phyloP scores from a whole-genome alignment of 1,140 invertebrate genomes.

The Melitaea cinxia region DNA sequence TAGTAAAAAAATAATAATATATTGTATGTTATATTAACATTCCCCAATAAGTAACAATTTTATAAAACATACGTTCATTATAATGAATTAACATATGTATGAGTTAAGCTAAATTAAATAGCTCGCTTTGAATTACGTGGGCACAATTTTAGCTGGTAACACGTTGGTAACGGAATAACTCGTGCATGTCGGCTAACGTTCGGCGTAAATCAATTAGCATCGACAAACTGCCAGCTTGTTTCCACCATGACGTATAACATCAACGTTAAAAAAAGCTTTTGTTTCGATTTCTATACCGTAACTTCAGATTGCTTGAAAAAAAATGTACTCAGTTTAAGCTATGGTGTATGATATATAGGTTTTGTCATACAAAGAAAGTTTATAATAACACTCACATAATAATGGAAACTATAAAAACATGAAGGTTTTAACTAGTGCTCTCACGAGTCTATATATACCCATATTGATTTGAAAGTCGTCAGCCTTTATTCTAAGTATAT shows the following conservation, averaged over 20 bases:
- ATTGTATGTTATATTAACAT: neutral
- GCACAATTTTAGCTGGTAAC: neutral
- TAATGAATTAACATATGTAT: too few species aligned
- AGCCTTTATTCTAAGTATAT: too few species aligned
- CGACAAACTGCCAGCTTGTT: constrained; percentile 47
- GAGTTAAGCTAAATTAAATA: constrained; percentile 3
- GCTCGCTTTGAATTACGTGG: neutral
- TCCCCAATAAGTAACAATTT: neutral
- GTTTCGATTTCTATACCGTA: constrained; percentile 14
- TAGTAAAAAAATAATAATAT: too few species aligned
- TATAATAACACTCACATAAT: too few species aligned
- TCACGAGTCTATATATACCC: too few species aligned
- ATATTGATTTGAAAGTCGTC: too few species aligned
- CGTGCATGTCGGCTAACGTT: constrained; percentile 30
- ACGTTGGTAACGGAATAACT: constrained; percentile 23
- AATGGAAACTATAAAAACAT: too few species aligned
- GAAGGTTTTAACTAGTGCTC: too few species aligned
- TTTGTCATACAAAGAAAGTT: too few species aligned
- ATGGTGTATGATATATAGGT: neutral
- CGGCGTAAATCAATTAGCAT: constrained; percentile 49
- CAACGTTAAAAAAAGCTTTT: constrained; percentile 26
- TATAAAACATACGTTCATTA: neutral
- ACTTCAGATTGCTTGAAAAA: neutral
- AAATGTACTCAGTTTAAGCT: neutral
- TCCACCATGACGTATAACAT: constrained; percentile 34